Base-by-base conservation (phyloP, 1,140 invertebrate species). In the Andricus grossulariae region DNA sequence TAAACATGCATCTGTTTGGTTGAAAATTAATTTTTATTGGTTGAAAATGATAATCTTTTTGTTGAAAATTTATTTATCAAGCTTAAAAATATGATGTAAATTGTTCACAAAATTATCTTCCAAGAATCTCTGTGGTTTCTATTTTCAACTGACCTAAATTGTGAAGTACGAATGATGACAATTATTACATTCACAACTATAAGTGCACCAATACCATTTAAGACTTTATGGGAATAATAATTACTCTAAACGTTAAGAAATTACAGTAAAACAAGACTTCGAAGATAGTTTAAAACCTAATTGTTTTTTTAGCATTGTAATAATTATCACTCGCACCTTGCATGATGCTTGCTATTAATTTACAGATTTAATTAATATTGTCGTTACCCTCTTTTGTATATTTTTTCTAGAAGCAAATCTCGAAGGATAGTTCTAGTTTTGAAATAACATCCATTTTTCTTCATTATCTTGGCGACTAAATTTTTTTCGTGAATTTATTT, bases 301-400 rank as follows among this genome's bases (percentile, higher is more conserved):
- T 66, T 16, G 13, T 66, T 66, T 66, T n/a, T 39, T 66, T 21
- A 5, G 11, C 12, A 66, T 21, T 16, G 39, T 66, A 66, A 25
- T 66, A 66, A 66, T 66, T 0, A 25, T 19, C 39, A 32, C 39
- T 66, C n/a, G 15, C 11, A 15, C 13, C 15, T 16, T 12, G 12
- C 12, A 39, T 21, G 39, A 66, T 66, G 39, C 57, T 15, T 39
- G 57, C 39, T 66, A 66, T 66, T 66, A 66, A 66, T 66, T 66
- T 16, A 32, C 57, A 32, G 57, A 32, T 32, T 66, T 66, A 16
- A 66, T 66, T 66, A 66, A 25, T 32, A 39, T 32, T 66, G 57
- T 66, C 57, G 57, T 66, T 66, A 66, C 21, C 57, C 57, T 66
- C 57, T 66, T 66, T 66, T 66, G 57, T 55, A 55, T 66, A 25